Conservation (phyloP, 2,113 vertebrate genomes). For the Eulacestoma nigropectus region DNA sequence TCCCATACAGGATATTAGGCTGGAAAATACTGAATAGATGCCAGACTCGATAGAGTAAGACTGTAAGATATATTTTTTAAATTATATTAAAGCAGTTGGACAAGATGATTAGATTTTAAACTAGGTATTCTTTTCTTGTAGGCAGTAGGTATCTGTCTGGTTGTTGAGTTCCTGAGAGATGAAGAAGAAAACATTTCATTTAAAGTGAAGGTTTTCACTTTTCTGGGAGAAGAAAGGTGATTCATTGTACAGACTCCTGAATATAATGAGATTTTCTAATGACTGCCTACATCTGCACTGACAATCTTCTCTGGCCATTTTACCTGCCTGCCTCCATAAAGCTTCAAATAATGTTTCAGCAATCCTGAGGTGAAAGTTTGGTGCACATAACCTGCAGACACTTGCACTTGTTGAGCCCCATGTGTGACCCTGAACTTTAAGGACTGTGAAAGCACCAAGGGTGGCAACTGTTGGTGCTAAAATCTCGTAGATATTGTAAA, state of each 20-base stretch:
- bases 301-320: background rate
- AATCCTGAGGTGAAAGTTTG: background rate
- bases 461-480: background rate
- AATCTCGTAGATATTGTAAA: background rate
- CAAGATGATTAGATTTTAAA: conserved; percentile 43
- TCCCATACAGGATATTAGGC: conserved; percentile 50
- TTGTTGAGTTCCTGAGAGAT: conserved; percentile 8
- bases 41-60: conserved; percentile 20
- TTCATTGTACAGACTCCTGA: conserved; percentile 24
- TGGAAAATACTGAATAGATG: conserved; percentile 35
- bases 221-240: background rate
- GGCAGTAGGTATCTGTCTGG: conserved; percentile 2
- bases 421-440: background rate
- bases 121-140: background rate
- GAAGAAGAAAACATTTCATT: conserved; percentile 50
- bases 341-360: background rate
- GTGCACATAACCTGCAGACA: background rate
- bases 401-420: background rate
- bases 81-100: conserved; percentile 41
- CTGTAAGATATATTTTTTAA: conserved; percentile 35
- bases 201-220: conserved; percentile 16
- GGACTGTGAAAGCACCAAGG: background rate
- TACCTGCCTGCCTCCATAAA: background rate
- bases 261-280: conserved; percentile 56
- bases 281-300: conserved; percentile 9